Base-by-base conservation (phyloP, 2,113 vertebrate species). In the Probosciger aterrimus region DNA sequence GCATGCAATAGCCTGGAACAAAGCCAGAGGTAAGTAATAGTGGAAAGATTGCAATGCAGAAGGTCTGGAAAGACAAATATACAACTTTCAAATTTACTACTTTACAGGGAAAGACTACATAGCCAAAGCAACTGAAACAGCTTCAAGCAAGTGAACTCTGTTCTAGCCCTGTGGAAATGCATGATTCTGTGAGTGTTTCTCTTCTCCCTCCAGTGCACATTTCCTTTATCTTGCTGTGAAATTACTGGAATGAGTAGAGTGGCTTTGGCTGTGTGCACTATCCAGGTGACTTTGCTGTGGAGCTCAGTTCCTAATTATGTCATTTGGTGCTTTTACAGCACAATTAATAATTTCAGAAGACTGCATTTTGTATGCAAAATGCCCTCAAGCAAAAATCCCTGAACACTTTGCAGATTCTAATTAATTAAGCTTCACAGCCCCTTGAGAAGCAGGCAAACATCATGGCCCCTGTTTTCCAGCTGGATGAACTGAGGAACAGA, bases 381-480 rank as follows among this genome's bases (percentile, higher is more conserved):
- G 25, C 31, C 79, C 59, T 77, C n/a, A 52, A 73, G 88, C 47
- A 90, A 87, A 79, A 68, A 75, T 75, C 30, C 37, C 49, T 30
- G 47, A 73, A 85, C 46, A n/a, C n/a, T 76, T 80, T 33, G 14
- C 53, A 63, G 44, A 91, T 64, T 80, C 49, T 41, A 67, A 82
- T 87, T 83, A 93, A 83, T 95, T 63, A 85, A 88, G 59, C 52
- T 60, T 93, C 70, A 73, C 22, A 85, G 52, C 35, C 43, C 33
- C 14, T 88, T 68, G 55, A 70, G 47, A 73, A 91, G 43, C 70
- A 88, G 43, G 22, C 47, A 93, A 84, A 80, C 41, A 41, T 68
- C 74, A 62, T 18, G n/a, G 59, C 25, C 75, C 5, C 55, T 67
- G 33, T 81, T 85, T 88, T 88, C 37, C 22, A 67, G 59, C 17